phyloP scores from a whole-genome alignment of 1,140 invertebrate species.

The Cydia pomonella region DNA sequence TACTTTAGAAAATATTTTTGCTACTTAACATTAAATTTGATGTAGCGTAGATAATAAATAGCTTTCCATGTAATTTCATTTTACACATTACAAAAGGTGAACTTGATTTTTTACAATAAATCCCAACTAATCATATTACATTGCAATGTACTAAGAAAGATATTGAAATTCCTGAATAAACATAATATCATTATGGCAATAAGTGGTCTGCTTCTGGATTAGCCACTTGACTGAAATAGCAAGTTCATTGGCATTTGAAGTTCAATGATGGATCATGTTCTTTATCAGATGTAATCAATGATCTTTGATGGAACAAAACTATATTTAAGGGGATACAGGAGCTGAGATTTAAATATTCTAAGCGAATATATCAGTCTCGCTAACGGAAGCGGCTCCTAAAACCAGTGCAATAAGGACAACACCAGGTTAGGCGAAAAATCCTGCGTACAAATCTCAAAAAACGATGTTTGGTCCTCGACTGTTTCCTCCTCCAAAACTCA shows the following conservation, averaged over 20 bases:
- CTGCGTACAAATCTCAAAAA: too few species aligned
- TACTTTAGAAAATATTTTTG: not conserved
- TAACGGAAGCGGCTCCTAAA: too few species aligned
- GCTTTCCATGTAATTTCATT: not conserved
- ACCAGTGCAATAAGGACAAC: too few species aligned
- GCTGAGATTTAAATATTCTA: too few species aligned
- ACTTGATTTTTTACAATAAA: not conserved
- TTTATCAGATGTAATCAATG: conserved; percentile 1
- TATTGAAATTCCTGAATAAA: not conserved
- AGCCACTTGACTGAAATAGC: conserved; percentile 24
- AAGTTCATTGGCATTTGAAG: conserved; percentile 16
- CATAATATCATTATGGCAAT: not conserved
- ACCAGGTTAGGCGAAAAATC: too few species aligned
- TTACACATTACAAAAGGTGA: not conserved
- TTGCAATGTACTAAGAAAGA: not conserved
- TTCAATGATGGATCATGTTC: conserved; percentile 1
- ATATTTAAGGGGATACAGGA: too few species aligned
- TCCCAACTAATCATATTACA: not conserved
- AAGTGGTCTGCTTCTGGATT: conserved; percentile 1
- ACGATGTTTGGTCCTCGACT: too few species aligned
- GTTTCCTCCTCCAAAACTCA: too few species aligned
- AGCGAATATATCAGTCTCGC: too few species aligned
- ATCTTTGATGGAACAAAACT: not conserved
- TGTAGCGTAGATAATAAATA: too few species aligned
- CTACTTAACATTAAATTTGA: not conserved